phyloP scores from a whole-genome alignment of 2,797 vertebrate genomes.

The Mastacembelus armatus region DNA sequence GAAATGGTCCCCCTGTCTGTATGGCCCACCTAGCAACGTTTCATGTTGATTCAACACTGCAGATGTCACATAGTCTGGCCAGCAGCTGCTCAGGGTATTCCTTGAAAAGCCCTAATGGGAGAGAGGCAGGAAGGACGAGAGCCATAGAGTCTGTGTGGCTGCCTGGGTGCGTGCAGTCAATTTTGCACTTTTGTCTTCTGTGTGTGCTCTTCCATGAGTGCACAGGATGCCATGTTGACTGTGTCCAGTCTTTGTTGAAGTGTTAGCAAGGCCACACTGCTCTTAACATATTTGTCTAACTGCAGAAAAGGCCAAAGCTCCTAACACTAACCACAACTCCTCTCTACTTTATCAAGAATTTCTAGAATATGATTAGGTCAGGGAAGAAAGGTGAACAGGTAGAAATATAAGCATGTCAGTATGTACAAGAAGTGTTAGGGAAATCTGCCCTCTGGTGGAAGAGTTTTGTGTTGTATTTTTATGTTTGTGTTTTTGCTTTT shows the following conservation, averaged over 20 bases:
- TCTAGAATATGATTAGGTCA: constrained; percentile 31
- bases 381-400: constrained; percentile 1
- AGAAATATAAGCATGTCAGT: background rate
- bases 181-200: constrained; percentile 35
- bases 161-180: constrained; percentile 39
- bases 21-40: constrained; percentile 29
- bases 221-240: constrained; percentile 12
- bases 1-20: constrained; percentile 38
- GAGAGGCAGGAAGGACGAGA: constrained; percentile 46
- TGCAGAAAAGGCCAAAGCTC: background rate
- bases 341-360: constrained; percentile 9
- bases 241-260: constrained; percentile 10
- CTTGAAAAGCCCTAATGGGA: constrained; percentile 68
- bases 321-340: background rate
- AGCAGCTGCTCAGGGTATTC: constrained; percentile 73
- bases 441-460: constrained; percentile 65
- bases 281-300: constrained; percentile 14
- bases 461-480: background rate
- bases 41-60: constrained; percentile 70
- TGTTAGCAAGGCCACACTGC: constrained; percentile 2
- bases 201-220: constrained; percentile 17
- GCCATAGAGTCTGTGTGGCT: constrained; percentile 51
- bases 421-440: background rate
- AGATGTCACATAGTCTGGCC: constrained; percentile 70
- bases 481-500: background rate